These are phyloP conservation scores for Atethmia centrago DNA, from an alignment of 2,888 invertebrate genomes.

Conservation along the genomic window DNA sequence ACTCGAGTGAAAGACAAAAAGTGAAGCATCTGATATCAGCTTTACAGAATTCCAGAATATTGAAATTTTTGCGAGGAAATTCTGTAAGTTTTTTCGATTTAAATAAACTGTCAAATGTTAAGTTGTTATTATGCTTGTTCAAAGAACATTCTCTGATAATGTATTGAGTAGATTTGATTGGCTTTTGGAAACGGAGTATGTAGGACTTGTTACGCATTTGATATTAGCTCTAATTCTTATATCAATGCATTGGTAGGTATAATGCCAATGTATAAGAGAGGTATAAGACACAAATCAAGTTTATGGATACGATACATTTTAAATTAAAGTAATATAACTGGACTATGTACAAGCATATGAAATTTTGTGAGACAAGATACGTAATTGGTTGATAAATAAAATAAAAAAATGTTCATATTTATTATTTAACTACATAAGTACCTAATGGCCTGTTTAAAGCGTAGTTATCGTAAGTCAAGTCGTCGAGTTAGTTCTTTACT, in stretches of 20 bases:
- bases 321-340: constrained; percentile 1
- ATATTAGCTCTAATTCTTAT: background rate
- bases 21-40: background rate
- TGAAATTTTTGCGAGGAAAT: background rate
- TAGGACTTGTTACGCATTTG: background rate
- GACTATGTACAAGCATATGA: background rate
- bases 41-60: background rate
- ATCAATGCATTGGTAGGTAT: no score
- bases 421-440: background rate
- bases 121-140: background rate
- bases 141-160: no score
- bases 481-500: no score
- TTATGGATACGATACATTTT: background rate
- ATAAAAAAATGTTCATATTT: background rate
- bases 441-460: background rate
- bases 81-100: background rate
- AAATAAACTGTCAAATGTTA: background rate
- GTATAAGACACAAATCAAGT: no score
- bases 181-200: background rate
- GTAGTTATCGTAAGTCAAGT: constrained; percentile 17
- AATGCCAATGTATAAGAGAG: no score
- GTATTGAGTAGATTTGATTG: background rate
- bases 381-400: background rate
- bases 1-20: background rate
- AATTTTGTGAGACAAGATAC: background rate